Conservation (phyloP, 2,113 vertebrate genomes). For the Noturus placidus region DNA sequence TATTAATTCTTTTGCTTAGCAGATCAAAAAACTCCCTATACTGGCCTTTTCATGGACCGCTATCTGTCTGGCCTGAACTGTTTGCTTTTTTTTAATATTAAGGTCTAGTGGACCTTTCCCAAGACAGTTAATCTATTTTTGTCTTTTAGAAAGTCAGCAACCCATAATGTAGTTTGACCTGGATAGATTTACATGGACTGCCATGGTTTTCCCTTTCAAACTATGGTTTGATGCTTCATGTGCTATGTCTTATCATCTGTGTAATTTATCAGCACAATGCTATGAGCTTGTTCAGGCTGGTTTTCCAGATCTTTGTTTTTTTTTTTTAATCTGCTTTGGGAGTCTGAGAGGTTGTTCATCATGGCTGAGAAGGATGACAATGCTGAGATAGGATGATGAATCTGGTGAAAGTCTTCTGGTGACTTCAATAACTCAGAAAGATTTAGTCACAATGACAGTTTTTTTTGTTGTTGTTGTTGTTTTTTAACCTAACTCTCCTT, state of each 20-base stretch:
- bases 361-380: constrained; percentile 24
- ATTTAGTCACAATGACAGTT: not conserved
- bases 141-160: not conserved
- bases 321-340: constrained; percentile 43
- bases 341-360: constrained; percentile 41
- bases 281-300: constrained; percentile 1
- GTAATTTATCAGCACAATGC: not conserved
- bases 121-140: not conserved
- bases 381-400: constrained; percentile 17
- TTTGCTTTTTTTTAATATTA: constrained; percentile 31
- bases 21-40: not conserved
- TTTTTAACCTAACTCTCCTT: not conserved
- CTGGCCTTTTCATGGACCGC: not conserved
- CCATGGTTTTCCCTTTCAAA: constrained; percentile 4
- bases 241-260: not conserved
- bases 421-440: not conserved
- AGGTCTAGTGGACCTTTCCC: constrained; percentile 15
- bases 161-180: not conserved
- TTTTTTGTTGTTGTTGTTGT: not conserved
- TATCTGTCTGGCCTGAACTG: constrained; percentile 19
- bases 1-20: not conserved
- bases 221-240: not conserved
- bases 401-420: not conserved
- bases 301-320: constrained; percentile 31
- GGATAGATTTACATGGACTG: constrained; percentile 16